A percentile compares a stretch with the other conserved stretches of the same genome.
phyloP scores from a whole-genome alignment of 64 coral and sea anemone genomes.

The Pocillopora verrucosa region DNA sequence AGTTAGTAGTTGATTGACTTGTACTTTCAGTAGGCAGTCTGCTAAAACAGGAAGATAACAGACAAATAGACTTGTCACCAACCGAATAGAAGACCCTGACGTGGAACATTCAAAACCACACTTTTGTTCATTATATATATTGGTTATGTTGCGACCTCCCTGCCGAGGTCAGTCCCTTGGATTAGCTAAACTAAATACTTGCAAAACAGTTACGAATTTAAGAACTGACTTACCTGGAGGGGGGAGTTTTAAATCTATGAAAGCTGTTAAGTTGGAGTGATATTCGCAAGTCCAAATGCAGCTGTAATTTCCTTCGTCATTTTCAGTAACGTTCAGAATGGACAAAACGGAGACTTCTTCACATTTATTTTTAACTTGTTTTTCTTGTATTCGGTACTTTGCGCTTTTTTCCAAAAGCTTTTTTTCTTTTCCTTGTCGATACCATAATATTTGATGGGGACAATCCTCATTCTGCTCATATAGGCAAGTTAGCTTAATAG shows the following conservation, averaged over 20 bases:
- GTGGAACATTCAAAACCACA: too few relatives aligned
- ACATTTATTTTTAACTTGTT: not conserved
- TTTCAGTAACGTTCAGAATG: slow-evolving; percentile 25
- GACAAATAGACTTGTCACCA: too few relatives aligned
- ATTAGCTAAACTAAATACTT: not conserved
- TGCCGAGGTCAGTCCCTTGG: not conserved
- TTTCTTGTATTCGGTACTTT: not conserved
- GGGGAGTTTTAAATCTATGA: not conserved
- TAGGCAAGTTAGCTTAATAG: not conserved
- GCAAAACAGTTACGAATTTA: too few relatives aligned
- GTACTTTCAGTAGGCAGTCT: too few relatives aligned
- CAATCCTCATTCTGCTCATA: not conserved
- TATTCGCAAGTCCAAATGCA: not conserved
- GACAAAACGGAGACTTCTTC: not conserved
- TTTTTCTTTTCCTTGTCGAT: not conserved
- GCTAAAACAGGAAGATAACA: too few relatives aligned
- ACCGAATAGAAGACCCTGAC: too few relatives aligned
- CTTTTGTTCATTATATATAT: too few relatives aligned
- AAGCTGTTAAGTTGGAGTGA: not conserved
- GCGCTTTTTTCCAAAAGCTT: not conserved
- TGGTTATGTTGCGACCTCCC: too few relatives aligned
- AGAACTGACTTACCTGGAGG: not conserved
- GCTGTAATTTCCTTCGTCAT: not conserved
- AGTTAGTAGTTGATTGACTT: too few relatives aligned
- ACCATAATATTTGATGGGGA: not conserved